Evolutionary conservation across 2,797 vertebrate genomes (phyloP).

Genomic region (Sebastes hubbsi): DNA sequence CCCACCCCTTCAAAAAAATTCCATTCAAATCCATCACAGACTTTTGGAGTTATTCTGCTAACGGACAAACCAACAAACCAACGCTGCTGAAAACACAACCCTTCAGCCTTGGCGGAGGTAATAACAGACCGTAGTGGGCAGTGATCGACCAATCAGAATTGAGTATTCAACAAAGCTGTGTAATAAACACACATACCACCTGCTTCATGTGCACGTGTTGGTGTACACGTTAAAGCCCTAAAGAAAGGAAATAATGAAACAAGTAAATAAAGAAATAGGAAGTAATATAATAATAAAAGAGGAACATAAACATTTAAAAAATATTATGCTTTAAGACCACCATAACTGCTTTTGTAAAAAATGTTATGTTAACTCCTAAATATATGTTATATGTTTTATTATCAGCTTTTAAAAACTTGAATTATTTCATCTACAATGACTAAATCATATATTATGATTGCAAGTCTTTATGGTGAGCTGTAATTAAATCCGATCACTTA

Average conservation of each 20-base stretch:
- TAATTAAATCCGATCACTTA: not conserved
- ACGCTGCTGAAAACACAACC: too few relatives aligned
- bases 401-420: not conserved
- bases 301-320: not conserved
- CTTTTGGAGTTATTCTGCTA: too few relatives aligned
- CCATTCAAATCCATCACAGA: too few relatives aligned
- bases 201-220: too few relatives aligned
- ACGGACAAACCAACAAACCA: too few relatives aligned
- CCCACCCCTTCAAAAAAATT: too few relatives aligned
- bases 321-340: not conserved
- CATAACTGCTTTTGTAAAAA: not conserved
- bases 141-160: too few relatives aligned
- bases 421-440: not conserved
- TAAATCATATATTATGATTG: not conserved
- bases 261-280: not conserved
- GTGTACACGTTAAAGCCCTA: too few relatives aligned
- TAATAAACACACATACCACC: too few relatives aligned
- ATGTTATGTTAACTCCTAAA: not conserved
- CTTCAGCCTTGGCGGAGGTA: too few relatives aligned
- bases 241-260: not conserved
- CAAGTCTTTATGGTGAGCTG: not conserved
- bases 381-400: not conserved
- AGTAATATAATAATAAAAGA: not conserved
- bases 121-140: too few relatives aligned
- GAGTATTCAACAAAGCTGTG: too few relatives aligned